phyloP scores from a whole-genome alignment of 2,888 invertebrate species.

The Aphodius granarius region DNA sequence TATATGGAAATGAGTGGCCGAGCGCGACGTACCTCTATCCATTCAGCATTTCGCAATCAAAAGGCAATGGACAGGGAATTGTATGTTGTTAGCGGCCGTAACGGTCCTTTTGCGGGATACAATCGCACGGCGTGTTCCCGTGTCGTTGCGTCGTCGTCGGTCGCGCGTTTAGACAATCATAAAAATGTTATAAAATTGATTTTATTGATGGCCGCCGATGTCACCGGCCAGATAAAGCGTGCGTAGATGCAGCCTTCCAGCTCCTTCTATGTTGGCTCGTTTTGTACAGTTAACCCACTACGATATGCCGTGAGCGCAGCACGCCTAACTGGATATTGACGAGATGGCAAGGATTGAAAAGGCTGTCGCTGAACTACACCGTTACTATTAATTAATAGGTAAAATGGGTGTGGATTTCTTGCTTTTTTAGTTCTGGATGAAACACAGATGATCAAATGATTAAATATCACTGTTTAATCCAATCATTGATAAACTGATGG shows the following conservation, averaged over 20 bases:
- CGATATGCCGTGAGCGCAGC: not conserved
- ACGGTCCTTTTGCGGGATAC: not conserved
- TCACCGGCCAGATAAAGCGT: not conserved
- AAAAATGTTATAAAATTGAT: not conserved
- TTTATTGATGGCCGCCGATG: not conserved
- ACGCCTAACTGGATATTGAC: not conserved
- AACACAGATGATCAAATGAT: too few relatives aligned
- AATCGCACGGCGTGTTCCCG: not conserved
- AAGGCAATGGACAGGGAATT: not conserved
- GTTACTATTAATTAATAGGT: not conserved
- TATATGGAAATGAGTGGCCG: not conserved
- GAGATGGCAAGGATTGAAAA: not conserved
- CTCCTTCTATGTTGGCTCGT: not conserved
- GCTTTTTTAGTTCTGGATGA: not conserved
- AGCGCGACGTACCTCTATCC: not conserved
- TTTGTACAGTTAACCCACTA: not conserved
- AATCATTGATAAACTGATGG: too few relatives aligned
- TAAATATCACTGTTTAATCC: too few relatives aligned
- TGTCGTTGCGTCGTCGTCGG: too few relatives aligned
- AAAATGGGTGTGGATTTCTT: not conserved
- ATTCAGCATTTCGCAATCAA: not conserved
- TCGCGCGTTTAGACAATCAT: not conserved
- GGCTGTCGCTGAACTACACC: not conserved
- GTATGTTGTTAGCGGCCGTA: not conserved
- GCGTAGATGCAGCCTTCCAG: not conserved